Evolutionary conservation across 1,140 invertebrate species (phyloP).

Genomic region (Prorops nasuta): DNA sequence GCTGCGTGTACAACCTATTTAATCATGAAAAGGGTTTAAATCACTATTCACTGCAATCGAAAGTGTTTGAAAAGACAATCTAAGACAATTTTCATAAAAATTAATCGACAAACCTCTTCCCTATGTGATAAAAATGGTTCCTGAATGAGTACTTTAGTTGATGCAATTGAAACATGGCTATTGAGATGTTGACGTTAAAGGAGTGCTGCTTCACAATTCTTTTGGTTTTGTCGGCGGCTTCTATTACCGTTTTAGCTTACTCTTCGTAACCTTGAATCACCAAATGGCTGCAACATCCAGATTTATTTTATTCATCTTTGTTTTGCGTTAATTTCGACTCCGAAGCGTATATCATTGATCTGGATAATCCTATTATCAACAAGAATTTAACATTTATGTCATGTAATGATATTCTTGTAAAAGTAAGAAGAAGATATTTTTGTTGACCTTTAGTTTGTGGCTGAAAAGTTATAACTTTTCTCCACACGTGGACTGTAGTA

Average conservation of each 20-base stretch:
- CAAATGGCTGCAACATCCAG: conserved; percentile 29
- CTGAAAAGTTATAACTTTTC: conserved; percentile 85
- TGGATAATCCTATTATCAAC: conserved; percentile 55
- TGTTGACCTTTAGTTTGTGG: conserved; percentile 63
- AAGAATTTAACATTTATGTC: conserved; percentile 17
- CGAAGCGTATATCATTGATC: conserved; percentile 84
- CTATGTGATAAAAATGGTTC: conserved; percentile 82
- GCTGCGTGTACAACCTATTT: conserved; percentile 78
- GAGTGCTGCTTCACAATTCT: conserved; percentile 42
- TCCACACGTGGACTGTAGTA: conserved; percentile 94
- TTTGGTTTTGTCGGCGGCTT: conserved; percentile 48
- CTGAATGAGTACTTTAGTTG: conserved; percentile 78
- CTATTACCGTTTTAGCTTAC: conserved; percentile 41
- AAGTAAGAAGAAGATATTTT: conserved; percentile 20
- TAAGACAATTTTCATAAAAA: neutral
- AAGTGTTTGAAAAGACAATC: neutral
- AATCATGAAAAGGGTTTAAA: conserved; percentile 1
- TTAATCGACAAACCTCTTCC: conserved; percentile 63
- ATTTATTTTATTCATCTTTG: conserved; percentile 63
- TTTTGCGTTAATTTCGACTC: conserved; percentile 85
- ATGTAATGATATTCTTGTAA: neutral
- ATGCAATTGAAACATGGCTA: conserved; percentile 63
- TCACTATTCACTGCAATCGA: neutral
- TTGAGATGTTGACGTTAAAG: conserved; percentile 43
- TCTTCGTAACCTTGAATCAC: conserved; percentile 47